Evolutionary conservation across 1,140 invertebrate species (phyloP), one percentile per base, ranked within the genome.

Genomic region (Dreissena polymorpha): DNA sequence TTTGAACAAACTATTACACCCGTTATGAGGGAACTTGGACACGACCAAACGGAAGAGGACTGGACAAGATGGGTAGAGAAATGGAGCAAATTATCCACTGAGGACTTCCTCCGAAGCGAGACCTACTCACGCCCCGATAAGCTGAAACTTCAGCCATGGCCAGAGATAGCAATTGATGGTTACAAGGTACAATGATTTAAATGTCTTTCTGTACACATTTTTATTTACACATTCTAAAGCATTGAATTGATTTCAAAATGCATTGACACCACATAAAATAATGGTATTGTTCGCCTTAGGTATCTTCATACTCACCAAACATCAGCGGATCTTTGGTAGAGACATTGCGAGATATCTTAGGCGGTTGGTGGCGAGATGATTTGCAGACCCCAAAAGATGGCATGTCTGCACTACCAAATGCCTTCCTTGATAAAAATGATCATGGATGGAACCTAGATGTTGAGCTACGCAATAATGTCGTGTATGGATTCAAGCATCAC

Each of bases 321-420:
- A 25, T 82, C 63, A 51, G 55, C 18, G 13, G 21, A 25, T 60
- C 21, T 63, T 39, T 87, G 50, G 86, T 82, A 10, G 72, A 76
- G 16, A 55, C 55, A 21, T 23, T 87, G 13, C 67, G 86, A 50
- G 72, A 86, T 21, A 57, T 65, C n/a, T 29, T 87, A 53, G 80
- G 86, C 0, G 21, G 68, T 25, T 87, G 84, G 84, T 87, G 86
- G 86, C 14, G 27, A 49, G 72, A 87, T 53, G 21, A 29, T 0
- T 14, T 84, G 29, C 69, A 81, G 51, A 81, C 84, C n/a, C 86
- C 86, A n/a, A 60, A 29, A 23, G 67, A 77, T 27, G 86, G 86
- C 10, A 87, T 87, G 86, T 75, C 83, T 7, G 51, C 64, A 0
- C 16, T 87, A 5, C 70, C 84, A 14, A 74, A 84, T n/a, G 23